Conservation (phyloP, 2,113 vertebrate species). For the Halichoerus grypus region DNA sequence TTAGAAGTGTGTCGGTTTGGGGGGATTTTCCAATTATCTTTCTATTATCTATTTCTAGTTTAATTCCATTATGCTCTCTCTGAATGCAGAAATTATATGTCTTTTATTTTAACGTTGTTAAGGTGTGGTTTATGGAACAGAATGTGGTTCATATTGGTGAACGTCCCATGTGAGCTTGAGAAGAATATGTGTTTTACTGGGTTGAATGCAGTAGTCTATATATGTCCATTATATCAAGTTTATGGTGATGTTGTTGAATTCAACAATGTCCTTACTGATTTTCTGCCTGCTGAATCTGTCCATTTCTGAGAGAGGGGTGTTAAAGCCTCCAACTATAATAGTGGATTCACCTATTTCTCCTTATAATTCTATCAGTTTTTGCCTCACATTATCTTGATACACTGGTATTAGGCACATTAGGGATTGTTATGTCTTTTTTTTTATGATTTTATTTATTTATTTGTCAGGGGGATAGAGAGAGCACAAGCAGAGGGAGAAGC, state of each 20-base stretch:
- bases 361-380: not conserved
- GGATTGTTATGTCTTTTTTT: not conserved
- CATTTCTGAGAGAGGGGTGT: not conserved
- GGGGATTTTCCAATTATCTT: not conserved
- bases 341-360: not conserved
- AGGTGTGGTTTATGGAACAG: not conserved
- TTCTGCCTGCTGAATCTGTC: not conserved
- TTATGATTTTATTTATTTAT: too few species aligned
- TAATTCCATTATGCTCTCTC: not conserved
- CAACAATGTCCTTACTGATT: not conserved
- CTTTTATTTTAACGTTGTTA: not conserved
- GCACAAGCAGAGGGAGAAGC: too few species aligned
- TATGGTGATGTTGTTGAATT: not conserved
- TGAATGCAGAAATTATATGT: not conserved
- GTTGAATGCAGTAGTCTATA: too few species aligned
- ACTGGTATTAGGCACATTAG: not conserved
- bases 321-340: not conserved
- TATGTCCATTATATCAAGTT: not conserved
- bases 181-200: not conserved
- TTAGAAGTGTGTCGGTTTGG: not conserved
- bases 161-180: not conserved
- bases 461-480: too few species aligned
- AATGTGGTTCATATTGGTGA: not conserved
- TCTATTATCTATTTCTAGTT: not conserved
- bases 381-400: not conserved